phyloP scores from a whole-genome alignment of 2,888 invertebrate species.

The Drepana falcataria region DNA sequence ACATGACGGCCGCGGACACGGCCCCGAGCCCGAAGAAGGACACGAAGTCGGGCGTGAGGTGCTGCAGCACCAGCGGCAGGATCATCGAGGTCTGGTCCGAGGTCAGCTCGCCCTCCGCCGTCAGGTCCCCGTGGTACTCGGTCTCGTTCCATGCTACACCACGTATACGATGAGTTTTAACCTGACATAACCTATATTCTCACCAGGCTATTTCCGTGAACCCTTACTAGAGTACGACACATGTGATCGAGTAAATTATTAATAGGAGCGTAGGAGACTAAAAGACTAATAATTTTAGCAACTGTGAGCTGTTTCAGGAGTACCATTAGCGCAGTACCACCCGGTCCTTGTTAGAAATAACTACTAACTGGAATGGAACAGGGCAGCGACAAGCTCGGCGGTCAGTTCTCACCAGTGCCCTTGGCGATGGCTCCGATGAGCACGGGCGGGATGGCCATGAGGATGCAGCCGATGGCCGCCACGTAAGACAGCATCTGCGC shows the following conservation, averaged over 20 bases:
- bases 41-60: constrained; percentile 96
- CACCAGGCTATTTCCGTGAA: too few species aligned
- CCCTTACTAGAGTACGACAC: too few species aligned
- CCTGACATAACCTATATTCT: too few species aligned
- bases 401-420: constrained; percentile 86
- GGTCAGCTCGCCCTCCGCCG: constrained; percentile 82
- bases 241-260: too few species aligned
- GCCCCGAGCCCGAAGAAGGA: constrained; percentile 99
- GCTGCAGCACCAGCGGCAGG: constrained; percentile 97
- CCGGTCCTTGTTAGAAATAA: too few species aligned
- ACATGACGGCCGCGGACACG: constrained; percentile 99
- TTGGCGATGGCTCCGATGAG: constrained; percentile 98
- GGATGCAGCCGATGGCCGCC: constrained; percentile 95
- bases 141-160: constrained; percentile 96
- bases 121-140: constrained; percentile 82
- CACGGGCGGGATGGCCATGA: constrained; percentile 98
- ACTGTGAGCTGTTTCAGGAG: too few species aligned
- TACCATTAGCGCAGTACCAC: too few species aligned
- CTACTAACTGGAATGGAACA: too few species aligned
- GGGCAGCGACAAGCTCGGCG: too few species aligned
- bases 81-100: constrained; percentile 94
- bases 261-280: too few species aligned
- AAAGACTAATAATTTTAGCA: too few species aligned
- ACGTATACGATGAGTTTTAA: too few species aligned
- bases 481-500: constrained; percentile 97